Conservation (phyloP, 2,797 vertebrate species). For the Vireo griseus region DNA sequence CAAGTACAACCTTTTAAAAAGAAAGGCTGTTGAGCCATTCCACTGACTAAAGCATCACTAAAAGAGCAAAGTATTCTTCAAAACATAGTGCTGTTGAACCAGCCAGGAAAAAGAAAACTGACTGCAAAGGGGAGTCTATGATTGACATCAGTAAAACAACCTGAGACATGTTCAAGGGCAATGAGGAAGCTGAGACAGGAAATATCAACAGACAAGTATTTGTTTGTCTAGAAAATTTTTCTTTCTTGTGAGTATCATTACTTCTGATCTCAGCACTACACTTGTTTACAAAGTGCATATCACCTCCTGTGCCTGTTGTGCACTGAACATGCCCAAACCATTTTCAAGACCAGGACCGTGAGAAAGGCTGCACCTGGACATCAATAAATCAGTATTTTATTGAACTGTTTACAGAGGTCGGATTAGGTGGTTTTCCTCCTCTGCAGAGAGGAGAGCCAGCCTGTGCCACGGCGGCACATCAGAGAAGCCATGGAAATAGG, state of each 20-base stretch:
- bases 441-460: not conserved
- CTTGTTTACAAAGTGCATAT: not conserved
- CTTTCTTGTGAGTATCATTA: not conserved
- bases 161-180: not conserved
- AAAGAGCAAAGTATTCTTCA: not conserved
- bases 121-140: not conserved
- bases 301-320: not conserved
- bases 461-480: not conserved
- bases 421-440: not conserved
- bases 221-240: not conserved
- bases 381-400: not conserved
- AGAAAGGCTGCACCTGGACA: not conserved
- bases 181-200: conserved; percentile 1
- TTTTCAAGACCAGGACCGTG: not conserved
- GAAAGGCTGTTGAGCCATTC: not conserved
- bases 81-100: not conserved
- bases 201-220: not conserved
- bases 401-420: not conserved
- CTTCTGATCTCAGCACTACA: not conserved
- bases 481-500: not conserved
- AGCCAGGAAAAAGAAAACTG: not conserved
- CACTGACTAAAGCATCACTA: not conserved
- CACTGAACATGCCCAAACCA: accelerated
- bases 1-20: not conserved
- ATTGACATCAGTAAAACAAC: not conserved